These are phyloP conservation scores for Sesamia nonagrioides DNA, from an alignment of 1,140 invertebrate genomes.

Conservation along the genomic window DNA sequence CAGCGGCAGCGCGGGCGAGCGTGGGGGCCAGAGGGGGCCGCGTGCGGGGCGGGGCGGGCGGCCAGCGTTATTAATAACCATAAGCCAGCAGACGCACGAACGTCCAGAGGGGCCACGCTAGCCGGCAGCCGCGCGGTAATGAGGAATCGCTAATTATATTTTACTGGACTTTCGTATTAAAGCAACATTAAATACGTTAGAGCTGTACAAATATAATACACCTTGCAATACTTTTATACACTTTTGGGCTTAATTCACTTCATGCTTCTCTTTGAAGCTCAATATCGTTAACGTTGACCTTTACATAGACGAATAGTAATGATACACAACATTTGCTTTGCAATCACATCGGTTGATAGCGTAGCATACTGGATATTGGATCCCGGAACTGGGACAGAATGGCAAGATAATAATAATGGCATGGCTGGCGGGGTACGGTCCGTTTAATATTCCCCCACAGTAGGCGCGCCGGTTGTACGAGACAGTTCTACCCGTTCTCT, in stretches of 20 bases:
- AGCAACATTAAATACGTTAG: slow-evolving; percentile 73
- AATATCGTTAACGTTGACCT: slow-evolving; percentile 19
- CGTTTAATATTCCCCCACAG: slow-evolving; percentile 81
- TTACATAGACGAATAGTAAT: slow-evolving; percentile 39
- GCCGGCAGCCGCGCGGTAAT: slow-evolving; percentile 78
- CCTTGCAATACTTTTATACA: slow-evolving; percentile 19
- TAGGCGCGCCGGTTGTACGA: slow-evolving; percentile 71
- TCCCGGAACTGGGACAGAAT: slow-evolving; percentile 56
- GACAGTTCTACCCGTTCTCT: slow-evolving; percentile 76
- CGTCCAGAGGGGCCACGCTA: slow-evolving; percentile 83
- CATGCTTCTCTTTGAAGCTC: not conserved
- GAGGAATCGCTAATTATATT: slow-evolving; percentile 87
- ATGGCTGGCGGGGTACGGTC: slow-evolving; percentile 53
- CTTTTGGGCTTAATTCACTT: not conserved
- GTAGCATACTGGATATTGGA: slow-evolving; percentile 49
- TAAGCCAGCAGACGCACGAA: slow-evolving; percentile 86
- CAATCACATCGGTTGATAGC: slow-evolving; percentile 36
- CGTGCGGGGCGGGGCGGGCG: slow-evolving; percentile 62
- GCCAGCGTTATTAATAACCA: slow-evolving; percentile 86
- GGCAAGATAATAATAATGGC: slow-evolving; percentile 54
- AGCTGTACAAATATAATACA: slow-evolving; percentile 48
- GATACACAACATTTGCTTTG: slow-evolving; percentile 42
- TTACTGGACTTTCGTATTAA: slow-evolving; percentile 84
- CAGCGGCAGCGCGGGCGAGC: slow-evolving; percentile 69
- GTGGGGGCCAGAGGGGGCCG: slow-evolving; percentile 60